Base-by-base conservation (phyloP, 2,113 vertebrate genomes). In the Callipepla squamata region DNA sequence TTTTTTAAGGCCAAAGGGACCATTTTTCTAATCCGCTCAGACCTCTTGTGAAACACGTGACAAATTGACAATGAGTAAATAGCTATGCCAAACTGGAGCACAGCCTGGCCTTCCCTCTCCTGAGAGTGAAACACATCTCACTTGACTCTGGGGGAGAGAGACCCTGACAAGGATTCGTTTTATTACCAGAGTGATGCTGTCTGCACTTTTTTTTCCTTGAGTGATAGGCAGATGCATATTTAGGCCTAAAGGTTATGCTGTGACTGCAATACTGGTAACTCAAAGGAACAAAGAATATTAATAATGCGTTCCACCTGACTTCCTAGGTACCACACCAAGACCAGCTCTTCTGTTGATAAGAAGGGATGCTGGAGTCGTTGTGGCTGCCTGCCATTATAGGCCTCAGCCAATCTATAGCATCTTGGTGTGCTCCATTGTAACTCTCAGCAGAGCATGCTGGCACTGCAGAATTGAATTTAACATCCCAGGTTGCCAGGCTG, bases 1-100 rank as follows among this genome's bases (percentile, higher is more conserved):
- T 40, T 51, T 55, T 91, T 83, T 91, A 62, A 94, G 89, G 82
- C 75, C 68, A 91, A 78, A 83, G n/a, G 73, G 85, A 92, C 20
- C 59, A 53, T 88, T 88, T 40, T 45, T 48, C 80, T 92, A 77
- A 94, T 62, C 76, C 61, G 26, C 57, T 85, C 68, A 85, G 79
- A 88, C 65, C 21, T 62, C 22, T 44, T 85, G 53, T 84, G 87
- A 92, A 87, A 70, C 78, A 86, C 5, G 30, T 5, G 82, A 50
- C 55, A 80, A 36, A 50, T 74, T 93, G 63, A 42, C 80, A 92
- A 1, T 23, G 85, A 80, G 63, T 82, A 89, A 89, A 32, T 50
- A 58, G 76, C 51, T 87, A 67, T 44, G 55, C 58, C 42, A 76
- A 74, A 81, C 1, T 48, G 28, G 28, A 89, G 68, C 1, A 6